Conservation (phyloP, 2,113 vertebrate species). For the Thamnophis sirtalis region DNA sequence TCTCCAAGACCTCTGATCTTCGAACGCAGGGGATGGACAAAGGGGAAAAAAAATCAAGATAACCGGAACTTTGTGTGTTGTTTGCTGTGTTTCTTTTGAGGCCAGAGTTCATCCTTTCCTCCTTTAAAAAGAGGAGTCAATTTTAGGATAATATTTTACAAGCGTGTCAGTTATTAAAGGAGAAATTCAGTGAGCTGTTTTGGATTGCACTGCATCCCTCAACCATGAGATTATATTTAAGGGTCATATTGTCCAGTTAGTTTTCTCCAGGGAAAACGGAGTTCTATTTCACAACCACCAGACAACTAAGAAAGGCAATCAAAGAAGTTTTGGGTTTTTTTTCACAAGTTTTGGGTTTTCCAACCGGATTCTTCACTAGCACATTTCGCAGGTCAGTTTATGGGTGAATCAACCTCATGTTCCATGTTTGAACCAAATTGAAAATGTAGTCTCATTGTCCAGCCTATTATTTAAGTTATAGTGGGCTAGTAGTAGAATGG, state of each 20-base stretch:
- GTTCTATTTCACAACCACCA: accelerated
- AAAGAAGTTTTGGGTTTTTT: not conserved
- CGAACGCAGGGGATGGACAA: not conserved
- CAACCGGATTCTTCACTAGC: not conserved
- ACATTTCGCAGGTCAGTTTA: constrained; percentile 1
- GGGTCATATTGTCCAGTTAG: not conserved
- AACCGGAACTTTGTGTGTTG: not conserved
- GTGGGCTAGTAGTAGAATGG: not conserved
- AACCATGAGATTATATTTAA: not conserved
- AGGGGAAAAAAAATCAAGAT: not conserved
- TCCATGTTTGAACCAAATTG: not conserved
- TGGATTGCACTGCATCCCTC: not conserved
- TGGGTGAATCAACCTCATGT: not conserved
- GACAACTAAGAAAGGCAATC: not conserved
- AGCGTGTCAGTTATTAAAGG: constrained; percentile 53
- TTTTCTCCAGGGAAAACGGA: not conserved
- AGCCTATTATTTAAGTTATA: not conserved
- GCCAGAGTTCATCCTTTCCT: not conserved
- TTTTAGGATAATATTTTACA: not conserved
- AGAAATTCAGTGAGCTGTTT: not conserved
- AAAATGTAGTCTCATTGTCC: not conserved
- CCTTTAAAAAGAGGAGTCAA: not conserved
- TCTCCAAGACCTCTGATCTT: not conserved
- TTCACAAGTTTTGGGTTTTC: too few species aligned
- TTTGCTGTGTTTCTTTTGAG: not conserved